phyloP scores from a whole-genome alignment of 2,113 vertebrate species.

The Neogobius melanostomus region DNA sequence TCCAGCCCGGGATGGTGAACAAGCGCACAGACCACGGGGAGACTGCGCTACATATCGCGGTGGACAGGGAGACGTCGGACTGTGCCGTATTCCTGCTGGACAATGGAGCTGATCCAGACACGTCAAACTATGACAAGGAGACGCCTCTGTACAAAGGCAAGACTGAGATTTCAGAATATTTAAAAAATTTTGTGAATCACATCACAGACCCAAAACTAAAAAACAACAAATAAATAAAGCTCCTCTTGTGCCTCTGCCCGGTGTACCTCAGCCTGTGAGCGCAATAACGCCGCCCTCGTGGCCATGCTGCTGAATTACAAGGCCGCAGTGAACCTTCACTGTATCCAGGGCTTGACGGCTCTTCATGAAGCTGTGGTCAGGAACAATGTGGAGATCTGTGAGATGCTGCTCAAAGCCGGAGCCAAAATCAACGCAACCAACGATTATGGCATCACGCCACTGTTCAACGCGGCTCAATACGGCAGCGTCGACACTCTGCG shows the following conservation, averaged over 20 bases:
- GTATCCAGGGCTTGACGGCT: conserved; percentile 86
- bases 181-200: too few species aligned
- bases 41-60: conserved; percentile 82
- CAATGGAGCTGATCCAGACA: conserved; percentile 82
- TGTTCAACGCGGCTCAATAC: conserved; percentile 90
- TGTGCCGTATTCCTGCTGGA: conserved; percentile 83
- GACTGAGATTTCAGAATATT: background rate
- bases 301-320: conserved; percentile 78
- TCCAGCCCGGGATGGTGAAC: conserved; percentile 82
- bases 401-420: conserved; percentile 85
- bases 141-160: conserved; percentile 91
- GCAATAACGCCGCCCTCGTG: conserved; percentile 76
- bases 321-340: conserved; percentile 79
- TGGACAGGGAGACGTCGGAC: conserved; percentile 68
- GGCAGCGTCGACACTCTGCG: conserved; percentile 82
- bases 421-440: conserved; percentile 85
- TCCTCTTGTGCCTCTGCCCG: background rate
- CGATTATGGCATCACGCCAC: conserved; percentile 84
- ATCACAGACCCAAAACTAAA: too few species aligned
- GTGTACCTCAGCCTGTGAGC: conserved; percentile 84
- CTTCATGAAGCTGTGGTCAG: conserved; percentile 86
- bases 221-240: background rate
- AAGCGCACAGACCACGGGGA: conserved; percentile 83
- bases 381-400: conserved; percentile 86
- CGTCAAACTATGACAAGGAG: conserved; percentile 83